These are phyloP conservation scores for Diuraphis noxia DNA, from an alignment of 1,140 invertebrate genomes.

Conservation along the genomic window DNA sequence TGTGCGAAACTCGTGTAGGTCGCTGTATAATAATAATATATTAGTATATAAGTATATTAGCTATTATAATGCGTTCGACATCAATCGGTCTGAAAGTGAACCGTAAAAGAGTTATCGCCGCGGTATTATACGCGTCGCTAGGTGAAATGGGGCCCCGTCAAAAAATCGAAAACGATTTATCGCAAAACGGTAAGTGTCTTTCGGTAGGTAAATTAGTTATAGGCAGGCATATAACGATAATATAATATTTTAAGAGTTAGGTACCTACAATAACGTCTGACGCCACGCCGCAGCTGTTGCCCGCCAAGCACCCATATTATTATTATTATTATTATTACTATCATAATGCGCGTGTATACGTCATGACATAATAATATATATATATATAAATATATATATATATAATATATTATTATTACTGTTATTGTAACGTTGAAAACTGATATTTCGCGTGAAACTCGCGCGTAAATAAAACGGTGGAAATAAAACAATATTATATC, in stretches of 20 bases:
- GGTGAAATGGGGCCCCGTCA: not conserved
- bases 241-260: not conserved
- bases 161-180: conserved; percentile 15
- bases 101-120: not conserved
- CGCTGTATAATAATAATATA: not conserved
- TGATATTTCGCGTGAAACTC: not conserved
- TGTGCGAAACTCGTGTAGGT: not conserved
- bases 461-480: not conserved
- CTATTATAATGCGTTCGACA: not conserved
- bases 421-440: not conserved
- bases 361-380: not conserved
- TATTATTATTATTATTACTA: not conserved
- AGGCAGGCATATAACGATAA: not conserved
- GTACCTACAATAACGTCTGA: not conserved
- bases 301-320: not conserved
- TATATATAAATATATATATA: not conserved
- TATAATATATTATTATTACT: not conserved
- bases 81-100: not conserved
- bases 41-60: too few species aligned
- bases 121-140: not conserved
- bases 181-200: not conserved
- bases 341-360: not conserved
- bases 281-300: not conserved
- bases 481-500: conserved; percentile 11
- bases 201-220: not conserved